Evolutionary conservation across 1,140 invertebrate genomes (phyloP), one percentile per base, ranked within the genome.

Genomic region (Heliconius hermathena): DNA sequence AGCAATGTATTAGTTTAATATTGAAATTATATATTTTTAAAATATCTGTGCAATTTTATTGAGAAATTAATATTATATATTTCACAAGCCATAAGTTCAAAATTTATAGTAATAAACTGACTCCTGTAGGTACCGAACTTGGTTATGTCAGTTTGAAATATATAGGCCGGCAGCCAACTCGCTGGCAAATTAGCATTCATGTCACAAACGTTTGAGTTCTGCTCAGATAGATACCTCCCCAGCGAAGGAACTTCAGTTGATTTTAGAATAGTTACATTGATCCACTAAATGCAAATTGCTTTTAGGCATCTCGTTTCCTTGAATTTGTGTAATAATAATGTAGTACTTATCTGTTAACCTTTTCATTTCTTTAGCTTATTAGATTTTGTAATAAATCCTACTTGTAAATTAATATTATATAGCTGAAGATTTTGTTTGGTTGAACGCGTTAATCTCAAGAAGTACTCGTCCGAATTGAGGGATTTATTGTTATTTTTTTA

Each of bases 171-270:
- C 16, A 74, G 73, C 29, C 73, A 74, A 52, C 49, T 74, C 20
- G 49, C 22, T 54, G 18, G 73, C 73, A 74, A 74, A 74, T 74
- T 74, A 74, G 73, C 52, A 74, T 74, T 74, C 73, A 57, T 33
- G 73, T 74, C 73, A 57, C 49, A 74, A 66, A 66, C 60, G 60
- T 66, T 66, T 29, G 60, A 66, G 22, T 66, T 66, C 60, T 29
- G 60, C 60, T 66, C 60, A 66, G 26, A 66, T 66, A 26, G 22
- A 66, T 66, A 66, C 60, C 11, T 66, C 60, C 60, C 60, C 26
- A 66, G 60, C 60, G 22, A 4, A 13, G 60, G 60, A 66, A 66
- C 22, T 29, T 66, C 60, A 66, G 22, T 16, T 66, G 60, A 66
- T 66, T 66, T 66, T 66, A 66, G 60, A 66, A 26, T 66, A 66